phyloP scores from a whole-genome alignment of 1,140 invertebrate genomes.

The Diorhabda elongata region DNA sequence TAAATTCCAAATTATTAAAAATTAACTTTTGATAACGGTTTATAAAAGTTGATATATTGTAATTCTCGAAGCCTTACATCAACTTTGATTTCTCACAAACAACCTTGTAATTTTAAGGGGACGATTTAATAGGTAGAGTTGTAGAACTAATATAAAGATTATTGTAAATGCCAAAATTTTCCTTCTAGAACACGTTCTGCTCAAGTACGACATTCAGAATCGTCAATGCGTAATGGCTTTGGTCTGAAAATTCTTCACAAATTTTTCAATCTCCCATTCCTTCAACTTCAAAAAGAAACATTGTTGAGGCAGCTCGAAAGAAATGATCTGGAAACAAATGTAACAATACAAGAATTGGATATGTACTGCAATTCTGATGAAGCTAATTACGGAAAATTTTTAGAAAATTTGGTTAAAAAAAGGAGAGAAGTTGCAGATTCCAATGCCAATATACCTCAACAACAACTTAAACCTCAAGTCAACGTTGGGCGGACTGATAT shows the following conservation, averaged over 20 bases:
- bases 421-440: conserved; percentile 67
- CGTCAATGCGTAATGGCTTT: conserved; percentile 96
- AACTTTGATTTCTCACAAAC: too few species aligned
- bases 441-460: conserved; percentile 42
- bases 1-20: too few species aligned
- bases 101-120: too few species aligned
- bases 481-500: conserved; percentile 42
- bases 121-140: too few species aligned
- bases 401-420: conserved; percentile 69
- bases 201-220: conserved; percentile 82
- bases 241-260: conserved; percentile 91
- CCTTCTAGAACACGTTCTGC: conserved; percentile 52
- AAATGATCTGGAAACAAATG: conserved; percentile 78
- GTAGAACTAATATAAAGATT: too few species aligned
- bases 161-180: background rate
- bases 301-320: conserved; percentile 82
- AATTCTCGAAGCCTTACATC: too few species aligned
- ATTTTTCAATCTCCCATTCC: conserved; percentile 94
- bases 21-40: too few species aligned
- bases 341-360: conserved; percentile 82
- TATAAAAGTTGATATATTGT: too few species aligned
- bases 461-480: conserved; percentile 10
- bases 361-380: conserved; percentile 81
- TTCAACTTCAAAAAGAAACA: conserved; percentile 85
- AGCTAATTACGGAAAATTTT: conserved; percentile 82